These are phyloP conservation scores for Pseudopleuronectes americanus DNA, from an alignment of 2,797 vertebrate species.

Conservation along the genomic window DNA sequence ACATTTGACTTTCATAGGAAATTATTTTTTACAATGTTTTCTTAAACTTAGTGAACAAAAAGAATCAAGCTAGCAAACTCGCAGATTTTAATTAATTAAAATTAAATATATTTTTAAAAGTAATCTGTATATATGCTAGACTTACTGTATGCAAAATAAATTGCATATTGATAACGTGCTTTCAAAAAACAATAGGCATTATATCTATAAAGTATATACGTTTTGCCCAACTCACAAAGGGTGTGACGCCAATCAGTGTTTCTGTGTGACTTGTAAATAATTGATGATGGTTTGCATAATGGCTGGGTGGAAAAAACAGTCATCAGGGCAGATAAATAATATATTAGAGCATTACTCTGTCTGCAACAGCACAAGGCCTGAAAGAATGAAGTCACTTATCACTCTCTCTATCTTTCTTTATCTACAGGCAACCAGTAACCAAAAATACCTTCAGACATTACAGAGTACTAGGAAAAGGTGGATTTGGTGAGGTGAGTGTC, in stretches of 20 bases:
- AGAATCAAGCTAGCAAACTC: too few species aligned
- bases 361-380: constrained; percentile 56
- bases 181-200: neutral
- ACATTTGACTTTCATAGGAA: too few species aligned
- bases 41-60: too few species aligned
- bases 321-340: constrained; percentile 73
- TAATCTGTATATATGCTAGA: too few species aligned
- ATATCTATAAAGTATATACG: neutral
- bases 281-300: constrained; percentile 69
- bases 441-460: constrained; percentile 96
- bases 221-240: constrained; percentile 41
- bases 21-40: too few species aligned
- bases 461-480: constrained; percentile 95
- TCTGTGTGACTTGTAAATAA: constrained; percentile 64
- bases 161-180: neutral
- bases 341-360: constrained; percentile 65
- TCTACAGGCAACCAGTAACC: constrained; percentile 91
- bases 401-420: constrained; percentile 30
- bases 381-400: constrained; percentile 39
- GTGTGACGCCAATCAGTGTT: constrained; percentile 48
- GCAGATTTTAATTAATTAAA: too few species aligned
- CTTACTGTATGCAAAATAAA: too few species aligned
- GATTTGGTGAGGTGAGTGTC: constrained; percentile 94
- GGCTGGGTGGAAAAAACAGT: constrained; percentile 53
- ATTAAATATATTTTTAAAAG: too few species aligned